Evolutionary conservation across 2,888 invertebrate species (phyloP).

Genomic region (Acrobasis consociella): DNA sequence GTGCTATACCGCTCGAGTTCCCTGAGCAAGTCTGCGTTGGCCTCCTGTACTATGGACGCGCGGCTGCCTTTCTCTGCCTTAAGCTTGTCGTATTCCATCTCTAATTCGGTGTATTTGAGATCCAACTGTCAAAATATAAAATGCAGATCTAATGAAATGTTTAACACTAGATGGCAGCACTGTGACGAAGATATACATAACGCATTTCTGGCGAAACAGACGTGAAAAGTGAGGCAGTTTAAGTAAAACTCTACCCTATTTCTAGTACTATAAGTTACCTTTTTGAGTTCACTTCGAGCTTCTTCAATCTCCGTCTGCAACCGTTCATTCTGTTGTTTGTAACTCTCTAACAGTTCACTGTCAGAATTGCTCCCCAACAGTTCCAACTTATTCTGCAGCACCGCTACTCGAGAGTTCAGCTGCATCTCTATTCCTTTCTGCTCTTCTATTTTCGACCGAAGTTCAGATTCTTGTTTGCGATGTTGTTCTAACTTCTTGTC

Average conservation of each 20-base stretch:
- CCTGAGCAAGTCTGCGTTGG: slow-evolving; percentile 64
- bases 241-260: too few relatives aligned
- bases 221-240: too few relatives aligned
- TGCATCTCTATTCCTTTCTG: slow-evolving; percentile 71
- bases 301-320: slow-evolving; percentile 60
- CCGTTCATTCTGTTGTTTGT: slow-evolving; percentile 62
- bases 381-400: slow-evolving; percentile 67
- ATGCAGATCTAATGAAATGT: background rate
- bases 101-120: slow-evolving; percentile 66
- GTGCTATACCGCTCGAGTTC: slow-evolving; percentile 79
- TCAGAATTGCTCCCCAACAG: slow-evolving; percentile 57
- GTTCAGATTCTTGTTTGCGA: slow-evolving; percentile 67
- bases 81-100: slow-evolving; percentile 68
- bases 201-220: too few relatives aligned
- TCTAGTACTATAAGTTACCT: slow-evolving; percentile 39
- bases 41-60: slow-evolving; percentile 66
- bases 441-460: slow-evolving; percentile 64
- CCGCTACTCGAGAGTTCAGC: slow-evolving; percentile 62
- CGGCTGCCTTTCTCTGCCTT: slow-evolving; percentile 63
- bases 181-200: too few relatives aligned
- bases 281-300: slow-evolving; percentile 62
- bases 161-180: background rate
- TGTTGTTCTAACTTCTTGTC: slow-evolving; percentile 71
- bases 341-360: slow-evolving; percentile 58
- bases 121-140: slow-evolving; percentile 50